Evolutionary conservation across 1,140 invertebrate species (phyloP), one percentile per base, ranked within the genome.

Genomic region (Bombus balteatus): DNA sequence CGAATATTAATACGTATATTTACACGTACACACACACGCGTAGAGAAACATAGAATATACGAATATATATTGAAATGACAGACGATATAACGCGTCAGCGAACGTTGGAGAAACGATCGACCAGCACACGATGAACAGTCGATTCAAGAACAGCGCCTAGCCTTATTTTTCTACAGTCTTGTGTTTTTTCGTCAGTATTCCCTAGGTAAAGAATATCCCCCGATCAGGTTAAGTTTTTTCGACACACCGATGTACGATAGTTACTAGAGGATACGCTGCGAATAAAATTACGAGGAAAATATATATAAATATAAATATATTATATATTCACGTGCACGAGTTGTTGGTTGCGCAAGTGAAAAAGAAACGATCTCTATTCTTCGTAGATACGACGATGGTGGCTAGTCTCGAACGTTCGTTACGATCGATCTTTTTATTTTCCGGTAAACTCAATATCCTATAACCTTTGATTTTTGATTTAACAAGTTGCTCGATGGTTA

Each of bases 151-250:
- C 81, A 94, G 88, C 89, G 91, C 91, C 91, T 93, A 93, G 94
- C 93, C 91, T 95, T 95, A 94, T 95, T 95, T 95, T 95, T 94
- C 93, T 94, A 94, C 93, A 91, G 76, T 90, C 88, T 93, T 94
- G 88, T 88, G 93, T 94, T 94, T 70, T 88, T 80, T 88, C 88
- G 90, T 91, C 92, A 94, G 93, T 94, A 93, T 94, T 94, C 87
- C 89, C 84, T 91, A 92, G 87, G 73, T 80, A 90, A 18, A 87
- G 47, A 88, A 81, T 53, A 70, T 84, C 72, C 41, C 57, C 84
- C 43, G 34, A 43, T 71, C 72, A 80, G 57, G 47, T 88, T 88
- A 90, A 72, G 57, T 87, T 88, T 72, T 73, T 65, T 78, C 86
- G 65, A 86, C 75, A 79, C 76, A 70, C 73, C 73, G 68, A 78